These are phyloP conservation scores for Aphis gossypii DNA, from an alignment of 1,140 invertebrate species.

Conservation along the genomic window DNA sequence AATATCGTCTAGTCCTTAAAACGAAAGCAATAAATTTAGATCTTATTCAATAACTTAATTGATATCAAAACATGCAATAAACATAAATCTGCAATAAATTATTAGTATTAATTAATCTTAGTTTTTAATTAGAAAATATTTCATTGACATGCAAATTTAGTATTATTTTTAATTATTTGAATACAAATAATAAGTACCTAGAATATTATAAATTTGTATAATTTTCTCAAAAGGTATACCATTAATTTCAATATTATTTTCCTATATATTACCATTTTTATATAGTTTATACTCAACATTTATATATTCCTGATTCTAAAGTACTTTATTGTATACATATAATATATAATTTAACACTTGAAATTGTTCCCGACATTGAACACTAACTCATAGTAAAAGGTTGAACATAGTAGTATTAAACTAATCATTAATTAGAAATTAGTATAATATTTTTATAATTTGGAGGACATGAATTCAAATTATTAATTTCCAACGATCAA, in stretches of 20 bases:
- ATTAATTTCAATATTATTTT: not conserved
- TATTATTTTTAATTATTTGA: slow-evolving; percentile 4
- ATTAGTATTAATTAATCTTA: not conserved
- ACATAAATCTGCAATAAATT: not conserved
- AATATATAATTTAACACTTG: not conserved
- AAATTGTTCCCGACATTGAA: not conserved
- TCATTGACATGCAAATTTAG: not conserved
- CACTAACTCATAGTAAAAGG: not conserved
- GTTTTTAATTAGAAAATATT: slow-evolving; percentile 7
- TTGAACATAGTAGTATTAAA: not conserved
- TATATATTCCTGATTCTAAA: not conserved
- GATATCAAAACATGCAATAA: slow-evolving; percentile 6
- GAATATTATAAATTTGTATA: not conserved
- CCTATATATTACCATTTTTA: not conserved
- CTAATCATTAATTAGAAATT: not conserved
- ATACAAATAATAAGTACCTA: not conserved
- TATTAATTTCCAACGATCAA: slow-evolving; percentile 2
- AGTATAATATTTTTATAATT: not conserved
- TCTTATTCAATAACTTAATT: not conserved
- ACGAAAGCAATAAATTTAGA: slow-evolving; percentile 28
- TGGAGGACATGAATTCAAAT: not conserved
- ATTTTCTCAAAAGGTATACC: not conserved
- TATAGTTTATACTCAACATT: not conserved
- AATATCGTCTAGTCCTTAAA: slow-evolving; percentile 15
- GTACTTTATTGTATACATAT: not conserved